These are phyloP conservation scores for Melanostoma scalare DNA, from an alignment of 2,888 invertebrate genomes.

Conservation along the genomic window DNA sequence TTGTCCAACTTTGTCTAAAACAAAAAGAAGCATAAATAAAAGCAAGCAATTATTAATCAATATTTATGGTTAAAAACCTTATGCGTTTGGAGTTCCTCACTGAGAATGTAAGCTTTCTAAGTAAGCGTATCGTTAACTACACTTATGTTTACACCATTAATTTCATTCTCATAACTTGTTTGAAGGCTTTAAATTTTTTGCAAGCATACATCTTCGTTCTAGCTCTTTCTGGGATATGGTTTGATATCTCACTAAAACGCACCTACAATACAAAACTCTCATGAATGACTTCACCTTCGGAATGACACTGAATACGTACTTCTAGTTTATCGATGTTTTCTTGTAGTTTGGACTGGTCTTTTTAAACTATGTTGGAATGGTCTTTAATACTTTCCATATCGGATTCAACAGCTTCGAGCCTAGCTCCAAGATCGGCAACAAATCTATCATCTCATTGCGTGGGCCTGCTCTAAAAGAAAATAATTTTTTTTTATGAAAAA, in stretches of 20 bases:
- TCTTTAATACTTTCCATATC: conserved; percentile 80
- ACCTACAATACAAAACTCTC: conserved; percentile 45
- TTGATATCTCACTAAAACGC: conserved; percentile 49
- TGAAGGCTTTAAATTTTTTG: conserved; percentile 51
- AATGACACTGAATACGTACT: conserved; percentile 62
- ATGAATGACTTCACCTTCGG: no score
- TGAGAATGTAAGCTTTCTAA: conserved; percentile 77
- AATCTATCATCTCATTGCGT: conserved; percentile 79
- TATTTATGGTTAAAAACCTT: no score
- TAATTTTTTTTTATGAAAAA: no score
- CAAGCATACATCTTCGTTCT: conserved; percentile 41
- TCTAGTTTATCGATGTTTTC: conserved; percentile 75
- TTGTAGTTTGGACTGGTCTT: conserved; percentile 76
- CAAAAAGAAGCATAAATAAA: no score
- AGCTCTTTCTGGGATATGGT: conserved; percentile 55
- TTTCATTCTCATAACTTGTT: conserved; percentile 57
- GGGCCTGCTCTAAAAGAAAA: conserved; percentile 73
- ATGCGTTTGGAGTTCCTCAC: conserved; percentile 77
- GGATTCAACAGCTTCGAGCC: conserved; percentile 79
- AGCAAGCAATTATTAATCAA: no score
- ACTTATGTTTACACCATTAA: conserved; percentile 77
- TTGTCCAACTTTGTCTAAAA: no score
- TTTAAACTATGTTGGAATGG: conserved; percentile 77
- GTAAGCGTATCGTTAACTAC: conserved; percentile 79
- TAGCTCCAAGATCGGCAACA: conserved; percentile 81